Percentiles rank a stretch among this genome's conserved stretches.
Evolutionary conservation across 2,797 vertebrate species (phyloP).

Genomic region (Pterois miles): DNA sequence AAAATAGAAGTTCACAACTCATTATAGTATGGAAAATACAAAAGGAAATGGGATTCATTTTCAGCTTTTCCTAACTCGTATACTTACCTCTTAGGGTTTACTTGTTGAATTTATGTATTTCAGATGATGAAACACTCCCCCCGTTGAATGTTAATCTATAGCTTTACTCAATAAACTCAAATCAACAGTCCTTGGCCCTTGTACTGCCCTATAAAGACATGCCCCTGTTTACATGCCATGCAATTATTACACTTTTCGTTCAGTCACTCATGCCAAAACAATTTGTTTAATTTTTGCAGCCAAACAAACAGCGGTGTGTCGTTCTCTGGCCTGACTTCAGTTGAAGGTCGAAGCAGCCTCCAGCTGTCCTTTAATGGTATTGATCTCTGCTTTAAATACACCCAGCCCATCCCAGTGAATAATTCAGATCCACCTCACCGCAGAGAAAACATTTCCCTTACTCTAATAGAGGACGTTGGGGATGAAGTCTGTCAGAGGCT

Average conservation of each 20-base stretch:
- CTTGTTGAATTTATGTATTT: background rate
- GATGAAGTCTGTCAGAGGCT: background rate
- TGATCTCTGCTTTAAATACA: constrained; percentile 81
- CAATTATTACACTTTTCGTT: background rate
- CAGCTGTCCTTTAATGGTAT: constrained; percentile 74
- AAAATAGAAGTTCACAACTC: too few species aligned
- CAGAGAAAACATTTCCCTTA: constrained; percentile 25
- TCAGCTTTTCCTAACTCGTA: too few species aligned
- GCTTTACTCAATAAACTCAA: background rate
- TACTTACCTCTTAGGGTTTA: background rate
- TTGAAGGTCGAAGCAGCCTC: constrained; percentile 51
- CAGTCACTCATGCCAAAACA: background rate
- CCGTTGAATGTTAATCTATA: background rate
- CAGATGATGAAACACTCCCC: background rate
- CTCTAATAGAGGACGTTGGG: constrained; percentile 9
- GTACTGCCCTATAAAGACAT: background rate
- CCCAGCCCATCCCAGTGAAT: constrained; percentile 72
- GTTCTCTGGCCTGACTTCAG: background rate
- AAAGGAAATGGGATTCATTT: too few species aligned
- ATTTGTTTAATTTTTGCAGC: background rate
- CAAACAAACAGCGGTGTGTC: background rate
- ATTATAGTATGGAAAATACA: too few species aligned
- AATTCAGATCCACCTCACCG: constrained; percentile 61
- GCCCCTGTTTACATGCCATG: background rate
- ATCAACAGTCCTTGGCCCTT: background rate